Percentiles rank a stretch among this genome's conserved stretches.
Evolutionary conservation across 2,888 invertebrate genomes (phyloP).

Genomic region (Mallateleia sp.): DNA sequence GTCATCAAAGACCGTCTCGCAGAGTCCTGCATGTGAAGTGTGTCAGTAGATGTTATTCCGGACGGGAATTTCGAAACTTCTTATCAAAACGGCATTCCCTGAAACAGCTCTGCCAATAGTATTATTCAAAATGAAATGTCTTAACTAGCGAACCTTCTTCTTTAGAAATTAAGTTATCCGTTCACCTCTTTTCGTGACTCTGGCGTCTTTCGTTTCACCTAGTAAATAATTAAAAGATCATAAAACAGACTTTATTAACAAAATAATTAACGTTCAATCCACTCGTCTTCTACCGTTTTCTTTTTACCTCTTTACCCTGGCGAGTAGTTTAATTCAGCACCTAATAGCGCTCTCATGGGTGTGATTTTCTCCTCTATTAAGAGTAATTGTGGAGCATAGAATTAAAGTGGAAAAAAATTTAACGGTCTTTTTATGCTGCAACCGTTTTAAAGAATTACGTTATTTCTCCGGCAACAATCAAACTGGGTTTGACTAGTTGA

Average conservation of each 20-base stretch:
- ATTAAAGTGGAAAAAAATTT: slow-evolving; percentile 28
- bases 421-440: no score
- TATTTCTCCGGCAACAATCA: no score
- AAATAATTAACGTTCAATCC: slow-evolving; percentile 60
- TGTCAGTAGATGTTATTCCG: slow-evolving; percentile 58
- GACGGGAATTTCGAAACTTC: slow-evolving; percentile 56
- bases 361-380: slow-evolving; percentile 57
- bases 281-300: slow-evolving; percentile 33
- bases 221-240: slow-evolving; percentile 41
- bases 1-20: slow-evolving; percentile 62
- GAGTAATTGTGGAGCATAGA: slow-evolving; percentile 49
- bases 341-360: slow-evolving; percentile 62
- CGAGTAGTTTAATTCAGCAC: slow-evolving; percentile 57
- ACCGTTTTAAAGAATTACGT: no score
- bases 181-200: no score
- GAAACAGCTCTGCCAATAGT: slow-evolving; percentile 38
- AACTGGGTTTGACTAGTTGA: no score
- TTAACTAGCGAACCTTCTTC: not conserved
- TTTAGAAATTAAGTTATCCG: slow-evolving; percentile 1
- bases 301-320: slow-evolving; percentile 21
- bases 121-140: slow-evolving; percentile 10
- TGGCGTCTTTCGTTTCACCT: not conserved
- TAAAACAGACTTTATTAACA: slow-evolving; percentile 48
- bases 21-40: slow-evolving; percentile 62
- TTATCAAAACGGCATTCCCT: slow-evolving; percentile 53